Percentiles rank a stretch among this genome's conserved stretches.
Conservation (phyloP, 1,140 invertebrate genomes). For the Aphelinus atriplicis region DNA sequence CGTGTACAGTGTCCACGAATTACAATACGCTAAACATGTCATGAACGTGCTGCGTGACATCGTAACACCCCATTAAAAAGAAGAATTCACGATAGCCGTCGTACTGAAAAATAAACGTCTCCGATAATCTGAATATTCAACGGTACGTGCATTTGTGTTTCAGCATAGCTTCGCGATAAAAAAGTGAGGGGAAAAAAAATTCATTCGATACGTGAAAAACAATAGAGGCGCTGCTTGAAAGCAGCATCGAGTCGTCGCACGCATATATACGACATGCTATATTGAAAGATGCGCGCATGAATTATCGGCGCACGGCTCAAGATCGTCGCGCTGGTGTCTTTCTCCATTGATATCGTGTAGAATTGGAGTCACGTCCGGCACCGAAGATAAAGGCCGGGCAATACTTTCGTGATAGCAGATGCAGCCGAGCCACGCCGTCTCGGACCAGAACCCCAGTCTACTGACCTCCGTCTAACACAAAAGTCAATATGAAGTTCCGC, state of each 20-base stretch:
- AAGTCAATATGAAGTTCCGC: background rate
- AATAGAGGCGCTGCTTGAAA: too few relatives aligned
- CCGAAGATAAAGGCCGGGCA: background rate
- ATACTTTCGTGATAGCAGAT: background rate
- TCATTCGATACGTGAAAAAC: too few relatives aligned
- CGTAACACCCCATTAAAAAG: too few relatives aligned
- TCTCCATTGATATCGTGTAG: background rate
- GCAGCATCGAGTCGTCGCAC: background rate
- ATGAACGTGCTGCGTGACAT: too few relatives aligned
- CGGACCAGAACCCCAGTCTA: background rate
- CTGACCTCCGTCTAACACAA: background rate
- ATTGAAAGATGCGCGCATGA: background rate
- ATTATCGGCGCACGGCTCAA: background rate
- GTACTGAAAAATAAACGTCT: too few relatives aligned
- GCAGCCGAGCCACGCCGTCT: background rate
- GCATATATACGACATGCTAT: background rate
- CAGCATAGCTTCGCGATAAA: too few relatives aligned
- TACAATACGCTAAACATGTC: too few relatives aligned
- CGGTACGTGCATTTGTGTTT: too few relatives aligned
- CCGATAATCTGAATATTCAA: too few relatives aligned
- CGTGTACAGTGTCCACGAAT: too few relatives aligned
- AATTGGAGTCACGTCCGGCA: constrained; percentile 8
- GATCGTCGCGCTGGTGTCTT: background rate
- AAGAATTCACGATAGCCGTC: too few relatives aligned
- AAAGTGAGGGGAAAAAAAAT: too few relatives aligned